These are phyloP conservation scores for Scomber scombrus DNA, from an alignment of 2,113 vertebrate genomes.

Conservation along the genomic window DNA sequence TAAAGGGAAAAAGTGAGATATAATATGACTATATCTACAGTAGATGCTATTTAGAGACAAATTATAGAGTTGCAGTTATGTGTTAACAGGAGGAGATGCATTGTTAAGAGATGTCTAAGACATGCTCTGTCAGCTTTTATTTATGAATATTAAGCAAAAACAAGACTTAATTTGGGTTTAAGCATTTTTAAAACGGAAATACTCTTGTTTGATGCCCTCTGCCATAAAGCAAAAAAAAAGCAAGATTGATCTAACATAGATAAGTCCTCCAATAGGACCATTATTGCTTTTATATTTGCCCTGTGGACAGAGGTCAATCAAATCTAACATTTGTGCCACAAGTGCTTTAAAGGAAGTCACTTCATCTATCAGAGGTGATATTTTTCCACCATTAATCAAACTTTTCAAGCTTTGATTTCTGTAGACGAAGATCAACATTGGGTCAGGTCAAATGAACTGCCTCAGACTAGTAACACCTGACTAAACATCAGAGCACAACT, in stretches of 20 bases:
- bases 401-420: constrained; percentile 18
- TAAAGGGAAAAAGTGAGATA: constrained; percentile 4
- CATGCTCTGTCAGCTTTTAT: background rate
- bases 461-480: background rate
- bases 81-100: background rate
- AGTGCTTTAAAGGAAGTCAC: constrained; percentile 19
- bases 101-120: background rate
- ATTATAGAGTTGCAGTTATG: background rate
- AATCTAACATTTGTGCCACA: constrained; percentile 33
- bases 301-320: constrained; percentile 4
- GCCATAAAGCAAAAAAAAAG: constrained; percentile 11
- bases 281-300: constrained; percentile 22
- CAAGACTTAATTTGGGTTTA: constrained; percentile 8
- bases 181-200: constrained; percentile 20
- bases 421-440: background rate
- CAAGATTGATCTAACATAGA: constrained; percentile 5
- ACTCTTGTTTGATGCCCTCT: constrained; percentile 4
- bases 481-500: background rate
- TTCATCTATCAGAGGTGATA: constrained; percentile 21
- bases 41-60: background rate
- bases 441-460: background rate
- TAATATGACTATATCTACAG: background rate
- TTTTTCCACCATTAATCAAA: background rate
- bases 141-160: constrained; percentile 2
- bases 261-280: background rate